phyloP scores from a whole-genome alignment of 1,140 invertebrate genomes.

The Drosophila ohnishii region DNA sequence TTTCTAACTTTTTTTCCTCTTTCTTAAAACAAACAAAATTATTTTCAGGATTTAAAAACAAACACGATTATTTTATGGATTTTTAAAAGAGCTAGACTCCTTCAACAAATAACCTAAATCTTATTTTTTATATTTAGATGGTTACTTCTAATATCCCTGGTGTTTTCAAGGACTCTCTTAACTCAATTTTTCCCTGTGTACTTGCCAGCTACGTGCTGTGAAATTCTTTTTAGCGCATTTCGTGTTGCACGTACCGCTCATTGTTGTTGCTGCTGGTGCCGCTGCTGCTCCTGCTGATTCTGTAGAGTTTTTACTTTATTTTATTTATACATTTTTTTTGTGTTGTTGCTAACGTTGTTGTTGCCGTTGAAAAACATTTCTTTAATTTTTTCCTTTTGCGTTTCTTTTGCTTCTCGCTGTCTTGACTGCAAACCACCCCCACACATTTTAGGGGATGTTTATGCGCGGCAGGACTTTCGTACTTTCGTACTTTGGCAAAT shows the following conservation, averaged over 20 bases:
- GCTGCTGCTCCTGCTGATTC: conserved; percentile 40
- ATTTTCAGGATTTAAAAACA: no score
- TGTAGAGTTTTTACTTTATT: conserved; percentile 43
- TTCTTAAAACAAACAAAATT: no score
- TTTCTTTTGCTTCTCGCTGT: conserved; percentile 43
- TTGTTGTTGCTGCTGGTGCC: conserved; percentile 41
- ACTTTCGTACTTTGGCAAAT: conserved; percentile 67
- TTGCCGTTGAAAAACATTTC: conserved; percentile 62
- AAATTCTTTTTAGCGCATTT: conserved; percentile 75
- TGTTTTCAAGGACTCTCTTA: not conserved
- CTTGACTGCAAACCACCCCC: conserved; percentile 68
- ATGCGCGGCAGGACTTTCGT: conserved; percentile 63
- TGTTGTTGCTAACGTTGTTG: conserved; percentile 40
- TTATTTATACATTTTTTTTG: conserved; percentile 27
- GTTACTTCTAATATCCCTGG: not conserved
- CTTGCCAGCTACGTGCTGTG: conserved; percentile 63
- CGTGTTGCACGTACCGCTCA: conserved; percentile 58
- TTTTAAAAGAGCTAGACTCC: not conserved
- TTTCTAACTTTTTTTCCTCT: no score
- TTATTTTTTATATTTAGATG: not conserved
- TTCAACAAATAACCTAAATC: not conserved
- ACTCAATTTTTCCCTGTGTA: not conserved
- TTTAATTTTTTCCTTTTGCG: conserved; percentile 57
- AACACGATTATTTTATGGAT: no score
- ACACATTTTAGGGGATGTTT: conserved; percentile 74